phyloP scores from a whole-genome alignment of 2,888 invertebrate genomes.

The Eugnorisma glareosa region DNA sequence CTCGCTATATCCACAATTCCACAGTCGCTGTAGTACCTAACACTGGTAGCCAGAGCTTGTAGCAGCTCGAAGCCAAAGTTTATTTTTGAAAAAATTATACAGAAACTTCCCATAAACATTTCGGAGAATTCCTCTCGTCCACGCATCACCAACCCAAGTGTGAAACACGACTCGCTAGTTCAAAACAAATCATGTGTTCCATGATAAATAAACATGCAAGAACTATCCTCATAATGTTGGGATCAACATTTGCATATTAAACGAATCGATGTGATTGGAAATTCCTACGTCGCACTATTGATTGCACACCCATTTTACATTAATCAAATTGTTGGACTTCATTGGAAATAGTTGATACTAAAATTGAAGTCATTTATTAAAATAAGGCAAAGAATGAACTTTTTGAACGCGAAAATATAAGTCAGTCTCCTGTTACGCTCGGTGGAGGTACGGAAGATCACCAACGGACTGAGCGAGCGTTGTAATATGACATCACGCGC shows the following conservation, averaged over 20 bases:
- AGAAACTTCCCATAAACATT: constrained; percentile 6
- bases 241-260: constrained; percentile 38
- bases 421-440: background rate
- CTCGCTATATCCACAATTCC: background rate
- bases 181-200: background rate
- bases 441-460: background rate
- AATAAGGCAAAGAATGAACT: background rate
- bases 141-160: constrained; percentile 8
- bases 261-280: constrained; percentile 31
- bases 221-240: constrained; percentile 1
- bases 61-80: background rate
- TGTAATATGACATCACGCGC: background rate
- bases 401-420: background rate
- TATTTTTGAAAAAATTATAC: background rate
- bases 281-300: constrained; percentile 15
- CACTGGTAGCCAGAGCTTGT: background rate
- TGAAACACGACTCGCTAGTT: constrained; percentile 1
- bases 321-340: constrained; percentile 14
- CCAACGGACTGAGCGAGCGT: background rate
- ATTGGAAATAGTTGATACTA: background rate
- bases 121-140: background rate
- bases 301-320: constrained; percentile 5
- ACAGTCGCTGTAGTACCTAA: background rate
- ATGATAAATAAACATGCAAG: constrained; percentile 1
- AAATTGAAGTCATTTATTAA: background rate